A percentile compares a stretch with the other conserved stretches of the same genome.
phyloP scores from a whole-genome alignment of 2,888 invertebrate species.

The Eristalis intricaria region DNA sequence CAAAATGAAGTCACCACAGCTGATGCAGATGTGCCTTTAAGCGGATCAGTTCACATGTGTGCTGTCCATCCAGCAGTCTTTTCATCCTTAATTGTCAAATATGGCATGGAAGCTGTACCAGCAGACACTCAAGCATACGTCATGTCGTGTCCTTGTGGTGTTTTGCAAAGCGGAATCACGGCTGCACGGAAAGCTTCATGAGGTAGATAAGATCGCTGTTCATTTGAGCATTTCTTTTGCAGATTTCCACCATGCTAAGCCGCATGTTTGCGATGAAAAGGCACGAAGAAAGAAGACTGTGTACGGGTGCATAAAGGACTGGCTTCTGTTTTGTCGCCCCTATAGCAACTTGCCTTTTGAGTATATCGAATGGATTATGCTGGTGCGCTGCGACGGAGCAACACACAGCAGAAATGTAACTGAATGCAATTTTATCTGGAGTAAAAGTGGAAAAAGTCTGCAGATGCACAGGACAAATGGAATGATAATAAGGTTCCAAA shows the following conservation, averaged over 20 bases:
- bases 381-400: conserved; percentile 5
- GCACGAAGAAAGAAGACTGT: not conserved
- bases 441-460: conserved; percentile 34
- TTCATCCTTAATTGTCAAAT: conserved; percentile 28
- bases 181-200: conserved; percentile 46
- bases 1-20: not conserved
- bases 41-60: conserved; percentile 40
- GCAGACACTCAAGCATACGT: not conserved
- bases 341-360: conserved; percentile 10
- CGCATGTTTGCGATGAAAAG: not conserved
- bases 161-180: conserved; percentile 28
- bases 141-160: conserved; percentile 37
- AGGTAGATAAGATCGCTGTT: conserved; percentile 63
- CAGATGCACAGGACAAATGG: conserved; percentile 52
- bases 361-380: conserved; percentile 32
- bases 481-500: conserved; percentile 57
- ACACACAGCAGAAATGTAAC: conserved; percentile 44
- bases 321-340: not conserved
- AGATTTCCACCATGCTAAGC: not conserved
- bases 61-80: not conserved
- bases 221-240: conserved; percentile 48
- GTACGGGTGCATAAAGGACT: conserved; percentile 21
- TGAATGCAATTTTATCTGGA: conserved; percentile 52
- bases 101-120: not conserved
- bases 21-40: conserved; percentile 35